These are phyloP conservation scores for Drosophila borealis DNA, from an alignment of 2,888 invertebrate genomes.

Conservation along the genomic window DNA sequence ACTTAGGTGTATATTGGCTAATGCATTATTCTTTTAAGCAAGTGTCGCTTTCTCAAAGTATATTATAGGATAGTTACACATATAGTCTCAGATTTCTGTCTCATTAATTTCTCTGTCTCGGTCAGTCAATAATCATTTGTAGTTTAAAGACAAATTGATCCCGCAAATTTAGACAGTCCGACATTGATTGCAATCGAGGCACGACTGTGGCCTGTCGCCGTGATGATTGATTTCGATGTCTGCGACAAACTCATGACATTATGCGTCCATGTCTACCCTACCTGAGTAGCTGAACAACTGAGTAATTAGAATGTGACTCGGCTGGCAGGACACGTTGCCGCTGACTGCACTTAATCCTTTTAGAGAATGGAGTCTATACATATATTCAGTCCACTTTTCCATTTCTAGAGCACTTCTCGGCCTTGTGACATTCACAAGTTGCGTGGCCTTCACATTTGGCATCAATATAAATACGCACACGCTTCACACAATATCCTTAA, in stretches of 20 bases:
- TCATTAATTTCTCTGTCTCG: background rate
- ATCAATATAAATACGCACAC: constrained; percentile 27
- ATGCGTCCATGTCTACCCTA: constrained; percentile 15
- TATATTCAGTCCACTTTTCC: background rate
- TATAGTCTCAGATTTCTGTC: background rate
- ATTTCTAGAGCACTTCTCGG: constrained; percentile 11
- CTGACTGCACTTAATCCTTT: constrained; percentile 57
- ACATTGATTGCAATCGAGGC: constrained; percentile 13
- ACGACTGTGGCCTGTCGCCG: constrained; percentile 16
- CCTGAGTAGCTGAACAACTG: constrained; percentile 35
- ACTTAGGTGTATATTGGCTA: too few species aligned
- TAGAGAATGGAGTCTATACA: constrained; percentile 8
- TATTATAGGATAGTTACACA: background rate
- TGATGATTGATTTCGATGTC: constrained; percentile 17
- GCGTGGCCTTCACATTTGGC: constrained; percentile 47
- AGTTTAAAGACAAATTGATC: constrained; percentile 2
- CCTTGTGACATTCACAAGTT: constrained; percentile 28
- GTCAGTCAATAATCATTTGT: constrained; percentile 4
- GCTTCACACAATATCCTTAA: constrained; percentile 22
- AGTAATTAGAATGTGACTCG: constrained; percentile 46
- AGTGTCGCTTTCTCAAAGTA: too few species aligned
- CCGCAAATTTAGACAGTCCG: constrained; percentile 19
- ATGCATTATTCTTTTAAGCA: too few species aligned
- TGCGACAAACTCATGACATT: constrained; percentile 24
- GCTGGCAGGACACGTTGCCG: constrained; percentile 11